Evolutionary conservation across 2,888 invertebrate species (phyloP).

Genomic region (Drosophila affinis): DNA sequence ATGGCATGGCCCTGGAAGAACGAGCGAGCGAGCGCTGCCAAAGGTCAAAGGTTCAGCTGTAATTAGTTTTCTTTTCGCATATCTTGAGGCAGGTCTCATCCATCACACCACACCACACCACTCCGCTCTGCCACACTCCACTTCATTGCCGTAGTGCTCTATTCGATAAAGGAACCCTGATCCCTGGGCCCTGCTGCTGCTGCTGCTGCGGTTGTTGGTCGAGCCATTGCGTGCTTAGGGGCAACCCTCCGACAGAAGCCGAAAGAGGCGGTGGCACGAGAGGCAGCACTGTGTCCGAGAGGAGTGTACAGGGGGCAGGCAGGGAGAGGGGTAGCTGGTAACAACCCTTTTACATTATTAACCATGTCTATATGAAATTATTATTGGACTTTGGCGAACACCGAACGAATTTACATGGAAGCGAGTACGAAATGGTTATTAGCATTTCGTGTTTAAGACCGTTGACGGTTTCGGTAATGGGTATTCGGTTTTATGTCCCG

Average conservation of each 20-base stretch:
- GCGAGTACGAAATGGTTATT: slow-evolving; percentile 51
- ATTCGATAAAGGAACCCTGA: background rate
- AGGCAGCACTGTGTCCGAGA: background rate
- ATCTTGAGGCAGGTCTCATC: slow-evolving; percentile 41
- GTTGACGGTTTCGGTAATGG: slow-evolving; percentile 24
- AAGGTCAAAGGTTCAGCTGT: slow-evolving; percentile 44
- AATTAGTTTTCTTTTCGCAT: slow-evolving; percentile 53
- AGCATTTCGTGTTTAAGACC: slow-evolving; percentile 33
- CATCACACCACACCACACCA: background rate
- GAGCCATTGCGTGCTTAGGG: slow-evolving; percentile 47
- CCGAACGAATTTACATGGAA: slow-evolving; percentile 52
- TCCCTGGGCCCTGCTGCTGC: background rate
- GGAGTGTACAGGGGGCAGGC: background rate
- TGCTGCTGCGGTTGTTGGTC: background rate
- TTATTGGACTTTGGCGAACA: slow-evolving; percentile 26
- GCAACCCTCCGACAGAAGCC: slow-evolving; percentile 3
- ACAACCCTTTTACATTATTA: slow-evolving; percentile 43
- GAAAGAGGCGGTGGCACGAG: background rate
- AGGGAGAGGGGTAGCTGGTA: background rate
- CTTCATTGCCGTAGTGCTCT: background rate
- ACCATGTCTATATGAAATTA: slow-evolving; percentile 14
- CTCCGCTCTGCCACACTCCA: background rate
- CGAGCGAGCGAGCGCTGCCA: slow-evolving; percentile 1
- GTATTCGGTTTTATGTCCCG: slow-evolving; percentile 6
- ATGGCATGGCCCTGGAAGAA: background rate